These are phyloP conservation scores for Lasioglossum figueresi DNA, from an alignment of 2,888 invertebrate species.

Conservation along the genomic window DNA sequence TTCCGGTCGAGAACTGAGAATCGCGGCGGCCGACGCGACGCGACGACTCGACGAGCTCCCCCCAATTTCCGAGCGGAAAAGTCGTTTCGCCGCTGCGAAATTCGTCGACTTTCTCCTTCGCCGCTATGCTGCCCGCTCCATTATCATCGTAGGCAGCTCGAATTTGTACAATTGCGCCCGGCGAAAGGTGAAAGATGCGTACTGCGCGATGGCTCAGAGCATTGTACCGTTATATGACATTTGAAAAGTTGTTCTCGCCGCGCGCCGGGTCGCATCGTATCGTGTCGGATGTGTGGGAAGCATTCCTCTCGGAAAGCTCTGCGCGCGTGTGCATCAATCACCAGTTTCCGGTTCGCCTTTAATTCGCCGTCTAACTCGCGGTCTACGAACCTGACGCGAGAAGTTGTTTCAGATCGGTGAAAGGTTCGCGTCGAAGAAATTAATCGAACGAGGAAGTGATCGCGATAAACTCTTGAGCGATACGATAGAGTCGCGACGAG, in stretches of 20 bases:
- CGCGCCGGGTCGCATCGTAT: neutral
- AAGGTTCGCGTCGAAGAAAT: neutral
- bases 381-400: neutral
- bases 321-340: neutral
- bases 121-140: slow-evolving; percentile 8
- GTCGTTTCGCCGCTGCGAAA: slow-evolving; percentile 16
- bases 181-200: slow-evolving; percentile 64
- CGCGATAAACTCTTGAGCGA: neutral
- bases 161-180: slow-evolving; percentile 44
- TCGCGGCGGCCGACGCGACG: neutral
- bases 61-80: slow-evolving; percentile 37
- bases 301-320: neutral
- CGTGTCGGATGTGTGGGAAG: neutral
- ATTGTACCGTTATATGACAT: slow-evolving; percentile 41
- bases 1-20: slow-evolving; percentile 7
- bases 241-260: slow-evolving; percentile 15
- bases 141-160: slow-evolving; percentile 49
- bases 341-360: neutral
- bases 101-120: slow-evolving; percentile 57
- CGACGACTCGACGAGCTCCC: neutral
- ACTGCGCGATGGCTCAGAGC: slow-evolving; percentile 8
- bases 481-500: neutral
- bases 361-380: neutral
- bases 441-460: slow-evolving; percentile 4
- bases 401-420: neutral